phyloP scores from a whole-genome alignment of 2,797 vertebrate species.

The Sciurus carolinensis region DNA sequence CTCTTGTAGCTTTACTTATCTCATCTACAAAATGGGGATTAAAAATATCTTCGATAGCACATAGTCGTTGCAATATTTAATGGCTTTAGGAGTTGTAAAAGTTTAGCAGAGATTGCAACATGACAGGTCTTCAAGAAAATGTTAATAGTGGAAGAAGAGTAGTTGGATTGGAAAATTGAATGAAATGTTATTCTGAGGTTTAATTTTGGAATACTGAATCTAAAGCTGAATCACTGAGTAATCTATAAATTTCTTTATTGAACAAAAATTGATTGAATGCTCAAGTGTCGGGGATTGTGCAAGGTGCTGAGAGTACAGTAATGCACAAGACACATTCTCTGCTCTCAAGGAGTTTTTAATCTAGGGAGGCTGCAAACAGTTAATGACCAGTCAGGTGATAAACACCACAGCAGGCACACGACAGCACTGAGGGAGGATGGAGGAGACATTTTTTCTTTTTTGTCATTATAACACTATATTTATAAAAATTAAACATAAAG shows the following conservation, averaged over 20 bases:
- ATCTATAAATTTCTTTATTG: background rate
- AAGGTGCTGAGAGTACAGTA: background rate
- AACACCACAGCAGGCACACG: background rate
- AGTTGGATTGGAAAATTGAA: background rate
- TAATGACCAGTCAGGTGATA: background rate
- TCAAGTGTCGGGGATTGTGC: background rate
- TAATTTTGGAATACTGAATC: background rate
- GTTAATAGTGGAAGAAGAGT: background rate
- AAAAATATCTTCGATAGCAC: background rate
- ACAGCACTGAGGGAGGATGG: rapidly evolving
- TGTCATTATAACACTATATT: background rate
- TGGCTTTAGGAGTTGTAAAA: background rate
- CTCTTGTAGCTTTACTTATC: background rate
- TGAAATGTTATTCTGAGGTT: background rate
- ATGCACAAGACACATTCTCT: background rate
- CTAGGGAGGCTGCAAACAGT: background rate
- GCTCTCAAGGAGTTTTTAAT: background rate
- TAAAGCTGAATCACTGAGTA: background rate
- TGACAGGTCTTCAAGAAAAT: background rate
- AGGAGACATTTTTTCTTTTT: background rate
- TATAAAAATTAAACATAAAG: conserved; percentile 24
- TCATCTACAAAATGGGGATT: background rate
- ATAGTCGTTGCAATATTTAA: background rate
- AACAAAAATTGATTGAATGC: background rate
- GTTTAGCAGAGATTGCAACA: background rate